phyloP scores from a whole-genome alignment of 1,140 invertebrate genomes.

The Akabosia matsudoensis region DNA sequence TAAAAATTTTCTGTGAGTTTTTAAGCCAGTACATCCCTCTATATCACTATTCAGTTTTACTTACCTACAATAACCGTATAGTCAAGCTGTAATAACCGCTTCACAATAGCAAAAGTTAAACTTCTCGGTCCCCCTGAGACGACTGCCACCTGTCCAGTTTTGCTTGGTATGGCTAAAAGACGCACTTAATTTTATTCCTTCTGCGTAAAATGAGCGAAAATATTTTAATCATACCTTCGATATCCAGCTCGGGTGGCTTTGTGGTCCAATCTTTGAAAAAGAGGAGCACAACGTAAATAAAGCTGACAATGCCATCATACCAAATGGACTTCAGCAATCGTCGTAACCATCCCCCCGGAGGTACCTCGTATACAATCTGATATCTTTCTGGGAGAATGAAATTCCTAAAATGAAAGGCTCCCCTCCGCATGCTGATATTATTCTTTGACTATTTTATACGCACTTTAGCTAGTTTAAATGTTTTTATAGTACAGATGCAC shows the following conservation, averaged over 20 bases:
- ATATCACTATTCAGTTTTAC: too few species aligned
- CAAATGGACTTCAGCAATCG: neutral
- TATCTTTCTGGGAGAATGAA: neutral
- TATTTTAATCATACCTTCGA: neutral
- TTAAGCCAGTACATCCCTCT: too few species aligned
- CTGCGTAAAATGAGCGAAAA: neutral
- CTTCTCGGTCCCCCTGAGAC: constrained; percentile 85
- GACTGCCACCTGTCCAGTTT: constrained; percentile 67
- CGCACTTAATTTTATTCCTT: neutral
- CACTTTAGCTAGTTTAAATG: too few species aligned
- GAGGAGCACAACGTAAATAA: neutral
- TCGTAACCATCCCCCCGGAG: neutral
- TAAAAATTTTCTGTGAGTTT: neutral
- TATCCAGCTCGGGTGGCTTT: neutral
- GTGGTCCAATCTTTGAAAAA: neutral
- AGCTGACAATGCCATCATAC: neutral
- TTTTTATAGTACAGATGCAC: too few species aligned
- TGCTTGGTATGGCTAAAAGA: neutral
- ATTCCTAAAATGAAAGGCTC: constrained; percentile 8
- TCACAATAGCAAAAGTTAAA: constrained; percentile 74
- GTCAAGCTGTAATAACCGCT: constrained; percentile 71
- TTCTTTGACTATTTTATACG: neutral
- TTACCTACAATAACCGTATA: constrained; percentile 80
- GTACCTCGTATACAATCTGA: neutral
- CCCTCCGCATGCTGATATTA: neutral